Evolutionary conservation across 2,888 invertebrate genomes (phyloP).

Genomic region (Philopedon plagiatum): DNA sequence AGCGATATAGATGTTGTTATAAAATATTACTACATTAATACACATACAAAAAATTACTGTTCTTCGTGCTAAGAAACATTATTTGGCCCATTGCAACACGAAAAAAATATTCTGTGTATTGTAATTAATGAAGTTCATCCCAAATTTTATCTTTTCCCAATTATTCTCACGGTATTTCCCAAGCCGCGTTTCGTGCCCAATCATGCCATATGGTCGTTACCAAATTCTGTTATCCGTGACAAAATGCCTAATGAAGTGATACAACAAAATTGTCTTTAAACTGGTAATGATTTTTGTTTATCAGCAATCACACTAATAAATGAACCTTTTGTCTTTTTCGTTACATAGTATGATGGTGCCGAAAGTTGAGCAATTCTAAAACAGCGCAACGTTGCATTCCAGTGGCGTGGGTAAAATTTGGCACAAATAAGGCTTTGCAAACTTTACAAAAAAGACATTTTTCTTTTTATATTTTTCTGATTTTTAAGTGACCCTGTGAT

Average conservation of each 20-base stretch:
- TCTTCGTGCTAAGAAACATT: neutral
- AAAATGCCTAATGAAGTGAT: slow-evolving; percentile 16
- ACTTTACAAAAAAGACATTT: no score
- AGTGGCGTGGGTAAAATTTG: neutral
- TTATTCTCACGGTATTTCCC: neutral
- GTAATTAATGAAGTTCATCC: neutral
- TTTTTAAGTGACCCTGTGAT: no score
- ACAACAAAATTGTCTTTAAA: neutral
- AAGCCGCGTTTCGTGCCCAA: neutral
- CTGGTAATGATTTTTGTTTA: neutral
- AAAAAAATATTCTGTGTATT: no score
- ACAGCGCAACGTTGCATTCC: slow-evolving; percentile 3
- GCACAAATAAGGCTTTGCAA: no score
- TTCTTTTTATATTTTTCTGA: no score
- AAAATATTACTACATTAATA: no score
- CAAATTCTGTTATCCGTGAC: neutral
- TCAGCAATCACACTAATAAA: neutral
- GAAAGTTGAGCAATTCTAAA: neutral
- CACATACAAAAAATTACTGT: neutral
- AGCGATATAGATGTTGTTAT: no score
- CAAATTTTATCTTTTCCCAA: neutral
- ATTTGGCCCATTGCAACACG: neutral
- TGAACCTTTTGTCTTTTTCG: neutral
- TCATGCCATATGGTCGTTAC: slow-evolving; percentile 14
- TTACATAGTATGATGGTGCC: neutral